Percentiles rank a stretch among this genome's conserved stretches.
These are phyloP conservation scores for Ischnura elegans DNA, from an alignment of 2,888 invertebrate species.

Conservation along the genomic window DNA sequence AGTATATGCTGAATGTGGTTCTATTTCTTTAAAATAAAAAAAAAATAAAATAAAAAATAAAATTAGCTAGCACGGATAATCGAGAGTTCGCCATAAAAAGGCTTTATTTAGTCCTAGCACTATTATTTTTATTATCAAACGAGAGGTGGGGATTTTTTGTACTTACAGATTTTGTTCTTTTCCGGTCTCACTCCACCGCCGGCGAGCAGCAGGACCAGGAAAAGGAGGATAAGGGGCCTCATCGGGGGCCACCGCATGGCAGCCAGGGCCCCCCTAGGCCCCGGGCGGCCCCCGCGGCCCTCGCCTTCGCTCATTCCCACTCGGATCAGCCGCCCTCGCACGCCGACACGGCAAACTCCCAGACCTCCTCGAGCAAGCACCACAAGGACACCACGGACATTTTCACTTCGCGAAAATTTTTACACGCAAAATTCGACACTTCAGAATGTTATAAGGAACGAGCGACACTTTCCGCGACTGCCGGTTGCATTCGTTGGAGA, in stretches of 20 bases:
- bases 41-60: too few relatives aligned
- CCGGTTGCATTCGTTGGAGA: too few relatives aligned
- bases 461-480: not conserved
- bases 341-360: not conserved
- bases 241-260: conserved; percentile 35
- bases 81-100: too few relatives aligned
- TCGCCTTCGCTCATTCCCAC: conserved; percentile 34
- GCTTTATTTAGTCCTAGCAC: too few relatives aligned
- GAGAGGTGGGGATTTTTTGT: too few relatives aligned
- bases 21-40: too few relatives aligned
- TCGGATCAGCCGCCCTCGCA: conserved; percentile 46
- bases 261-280: not conserved
- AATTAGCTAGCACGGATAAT: too few relatives aligned
- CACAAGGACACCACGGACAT: not conserved
- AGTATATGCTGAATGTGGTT: too few relatives aligned
- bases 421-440: too few relatives aligned
- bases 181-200: conserved; percentile 61
- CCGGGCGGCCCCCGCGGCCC: conserved; percentile 41
- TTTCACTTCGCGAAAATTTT: not conserved
- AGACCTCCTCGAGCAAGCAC: not conserved
- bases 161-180: conserved; percentile 65
- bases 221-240: conserved; percentile 49
- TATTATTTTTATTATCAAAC: too few relatives aligned
- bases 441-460: not conserved
- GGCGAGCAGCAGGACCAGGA: conserved; percentile 56